Conservation (phyloP, 2,888 invertebrate species). For the Sphaerophoria taeniata region DNA sequence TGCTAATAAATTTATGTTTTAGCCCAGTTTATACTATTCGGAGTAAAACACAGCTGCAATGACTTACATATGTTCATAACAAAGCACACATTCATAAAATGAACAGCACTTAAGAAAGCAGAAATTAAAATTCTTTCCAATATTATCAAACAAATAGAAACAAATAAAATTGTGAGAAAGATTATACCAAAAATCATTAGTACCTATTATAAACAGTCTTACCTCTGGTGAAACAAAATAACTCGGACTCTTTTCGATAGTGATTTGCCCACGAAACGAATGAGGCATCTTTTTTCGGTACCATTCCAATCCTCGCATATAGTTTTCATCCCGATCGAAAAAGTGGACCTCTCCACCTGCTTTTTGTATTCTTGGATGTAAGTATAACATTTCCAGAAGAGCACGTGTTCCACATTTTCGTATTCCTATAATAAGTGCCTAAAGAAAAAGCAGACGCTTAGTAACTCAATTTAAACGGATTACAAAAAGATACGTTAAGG, state of each 20-base stretch:
- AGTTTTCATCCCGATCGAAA: slow-evolving; percentile 97
- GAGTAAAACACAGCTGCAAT: too few relatives aligned
- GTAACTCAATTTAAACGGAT: slow-evolving; percentile 45
- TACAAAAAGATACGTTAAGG: slow-evolving; percentile 29
- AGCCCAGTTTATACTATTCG: too few relatives aligned
- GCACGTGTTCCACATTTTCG: slow-evolving; percentile 98
- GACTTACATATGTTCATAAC: too few relatives aligned
- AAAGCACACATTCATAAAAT: too few relatives aligned
- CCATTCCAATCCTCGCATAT: slow-evolving; percentile 96
- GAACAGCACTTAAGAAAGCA: too few relatives aligned
- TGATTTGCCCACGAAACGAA: slow-evolving; percentile 95
- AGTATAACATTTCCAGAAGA: slow-evolving; percentile 96
- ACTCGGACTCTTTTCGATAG: slow-evolving; percentile 98
- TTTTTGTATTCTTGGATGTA: slow-evolving; percentile 96
- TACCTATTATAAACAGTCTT: slow-evolving; percentile 80
- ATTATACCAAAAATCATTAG: too few relatives aligned
- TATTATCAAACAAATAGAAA: too few relatives aligned
- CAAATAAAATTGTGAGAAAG: too few relatives aligned
- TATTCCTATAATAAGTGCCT: slow-evolving; percentile 96
- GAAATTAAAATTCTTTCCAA: too few relatives aligned
- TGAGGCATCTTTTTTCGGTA: slow-evolving; percentile 97
- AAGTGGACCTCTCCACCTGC: slow-evolving; percentile 98
- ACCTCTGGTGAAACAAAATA: slow-evolving; percentile 98
- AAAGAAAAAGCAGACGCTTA: slow-evolving; percentile 37
- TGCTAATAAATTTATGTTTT: too few relatives aligned